Percentiles rank a stretch among this genome's conserved stretches.
Conservation (phyloP, 1,140 invertebrate species). For the Temnothorax longispinosus region DNA sequence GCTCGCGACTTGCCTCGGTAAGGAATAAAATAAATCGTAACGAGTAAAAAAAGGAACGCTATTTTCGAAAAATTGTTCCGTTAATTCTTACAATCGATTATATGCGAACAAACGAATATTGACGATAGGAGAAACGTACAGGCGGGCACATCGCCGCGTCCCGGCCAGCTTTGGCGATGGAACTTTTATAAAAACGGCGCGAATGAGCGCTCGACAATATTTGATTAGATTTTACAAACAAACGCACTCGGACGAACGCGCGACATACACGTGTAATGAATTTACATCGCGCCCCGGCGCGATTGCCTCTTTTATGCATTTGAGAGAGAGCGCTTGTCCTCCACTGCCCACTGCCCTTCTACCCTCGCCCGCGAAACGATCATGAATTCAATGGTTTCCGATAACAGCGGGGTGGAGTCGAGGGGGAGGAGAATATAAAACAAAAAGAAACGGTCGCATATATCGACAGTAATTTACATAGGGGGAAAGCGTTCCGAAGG, state of each 20-base stretch:
- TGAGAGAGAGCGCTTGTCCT: conserved; percentile 29
- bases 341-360: not conserved
- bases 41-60: not conserved
- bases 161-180: not conserved
- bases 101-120: conserved; percentile 34
- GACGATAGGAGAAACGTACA: not conserved
- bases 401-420: not conserved
- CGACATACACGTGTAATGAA: conserved; percentile 58
- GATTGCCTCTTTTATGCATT: conserved; percentile 59
- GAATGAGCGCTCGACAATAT: conserved; percentile 57
- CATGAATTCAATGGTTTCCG: conserved; percentile 62
- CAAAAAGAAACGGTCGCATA: conserved; percentile 42
- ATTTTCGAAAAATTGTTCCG: conserved; percentile 24
- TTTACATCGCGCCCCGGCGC: conserved; percentile 49
- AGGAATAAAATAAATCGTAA: not conserved
- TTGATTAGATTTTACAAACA: conserved; percentile 62
- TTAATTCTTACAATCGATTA: conserved; percentile 45
- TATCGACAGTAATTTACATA: conserved; percentile 59
- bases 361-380: conserved; percentile 45
- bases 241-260: conserved; percentile 39
- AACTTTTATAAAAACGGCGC: conserved; percentile 55
- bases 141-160: not conserved
- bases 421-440: conserved; percentile 29
- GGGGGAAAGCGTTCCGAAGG: conserved; percentile 18
- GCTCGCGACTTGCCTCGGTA: not conserved